Base-by-base conservation (phyloP, 2,888 invertebrate genomes). In the Ophion ellenae region DNA sequence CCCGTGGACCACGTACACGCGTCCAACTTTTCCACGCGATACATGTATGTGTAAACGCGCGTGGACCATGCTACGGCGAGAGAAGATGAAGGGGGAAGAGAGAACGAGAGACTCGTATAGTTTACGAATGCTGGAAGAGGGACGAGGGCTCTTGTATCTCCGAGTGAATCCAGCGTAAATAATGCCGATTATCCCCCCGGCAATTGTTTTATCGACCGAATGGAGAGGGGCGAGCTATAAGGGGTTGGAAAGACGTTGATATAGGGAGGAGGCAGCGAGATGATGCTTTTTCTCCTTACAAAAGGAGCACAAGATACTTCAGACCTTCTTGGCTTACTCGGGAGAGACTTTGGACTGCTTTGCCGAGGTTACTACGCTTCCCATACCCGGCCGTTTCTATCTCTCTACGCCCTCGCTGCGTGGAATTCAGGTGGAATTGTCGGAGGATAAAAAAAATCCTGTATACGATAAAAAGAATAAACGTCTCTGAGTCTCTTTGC, bases 141-240 rank as follows among this genome's bases (percentile, higher is more conserved):
- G 20, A 71, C 64, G 71, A 75, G 77, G 63, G 71, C 84, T 84
- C 87, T 59, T 89, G 89, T 91, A 91, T 92, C 91, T 91, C 87
- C 88, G 90, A 88, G 91, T 90, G 93, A 93, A 93, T 93, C 93
- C 92, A 91, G 93, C 93, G 93, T 93, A 93, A 93, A 93, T 93
- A 93, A 93, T 92, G 91, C 92, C 92, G 93, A 93, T 93, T 93
- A 93, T 93, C 93, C 93, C 92, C 91, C 90, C 92, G 93, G 93
- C 93, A 93, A 94, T 94, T 94, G 93, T 93, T 94, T 94, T 94
- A 94, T 94, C 93, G 93, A 92, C 88, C 92, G 91, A 92, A 89
- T 83, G 83, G 70, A 67, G 84, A 86, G 81, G 70, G 77, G 75
- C 45, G 61, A 78, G 57, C 66, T 47, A 14, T 11, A 32, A 45